Evolutionary conservation across 2,888 invertebrate species (phyloP).

Genomic region (Leptarthrus brevirostris): DNA sequence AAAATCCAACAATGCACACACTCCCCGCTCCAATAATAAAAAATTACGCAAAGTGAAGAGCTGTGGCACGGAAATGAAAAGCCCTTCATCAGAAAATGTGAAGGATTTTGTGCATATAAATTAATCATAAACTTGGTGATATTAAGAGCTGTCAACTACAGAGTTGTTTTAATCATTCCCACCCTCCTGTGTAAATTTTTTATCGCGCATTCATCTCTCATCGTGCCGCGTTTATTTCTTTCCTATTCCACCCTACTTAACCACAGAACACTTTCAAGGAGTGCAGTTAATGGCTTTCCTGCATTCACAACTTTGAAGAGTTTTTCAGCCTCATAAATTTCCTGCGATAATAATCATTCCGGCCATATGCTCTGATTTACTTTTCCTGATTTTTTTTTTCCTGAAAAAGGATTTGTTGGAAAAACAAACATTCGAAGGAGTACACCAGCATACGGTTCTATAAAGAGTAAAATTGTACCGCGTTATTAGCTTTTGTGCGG

Average conservation of each 20-base stretch:
- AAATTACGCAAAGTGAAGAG: too few relatives aligned
- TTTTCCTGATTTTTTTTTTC: not conserved
- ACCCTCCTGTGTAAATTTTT: too few relatives aligned
- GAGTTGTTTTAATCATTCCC: not conserved
- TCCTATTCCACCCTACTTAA: not conserved
- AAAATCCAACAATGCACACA: too few relatives aligned
- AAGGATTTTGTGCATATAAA: not conserved
- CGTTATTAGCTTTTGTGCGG: too few relatives aligned
- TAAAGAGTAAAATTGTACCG: too few relatives aligned
- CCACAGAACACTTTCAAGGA: not conserved
- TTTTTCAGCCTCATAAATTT: not conserved
- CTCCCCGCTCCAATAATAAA: too few relatives aligned
- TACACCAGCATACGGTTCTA: not conserved
- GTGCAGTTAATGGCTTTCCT: not conserved
- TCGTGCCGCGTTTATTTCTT: too few relatives aligned
- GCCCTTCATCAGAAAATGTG: not conserved
- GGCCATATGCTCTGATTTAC: not conserved
- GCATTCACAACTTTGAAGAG: not conserved
- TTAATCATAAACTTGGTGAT: not conserved
- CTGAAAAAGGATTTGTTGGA: not conserved
- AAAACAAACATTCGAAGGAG: not conserved
- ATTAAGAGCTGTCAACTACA: slow-evolving; percentile 3
- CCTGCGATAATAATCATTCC: not conserved
- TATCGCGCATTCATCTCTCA: too few relatives aligned
- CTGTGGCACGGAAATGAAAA: too few relatives aligned